Percentiles rank a stretch among this genome's conserved stretches.
Evolutionary conservation across 92 coral and sea anemone species (phyloP).

Genomic region (Meandrina meandrites): DNA sequence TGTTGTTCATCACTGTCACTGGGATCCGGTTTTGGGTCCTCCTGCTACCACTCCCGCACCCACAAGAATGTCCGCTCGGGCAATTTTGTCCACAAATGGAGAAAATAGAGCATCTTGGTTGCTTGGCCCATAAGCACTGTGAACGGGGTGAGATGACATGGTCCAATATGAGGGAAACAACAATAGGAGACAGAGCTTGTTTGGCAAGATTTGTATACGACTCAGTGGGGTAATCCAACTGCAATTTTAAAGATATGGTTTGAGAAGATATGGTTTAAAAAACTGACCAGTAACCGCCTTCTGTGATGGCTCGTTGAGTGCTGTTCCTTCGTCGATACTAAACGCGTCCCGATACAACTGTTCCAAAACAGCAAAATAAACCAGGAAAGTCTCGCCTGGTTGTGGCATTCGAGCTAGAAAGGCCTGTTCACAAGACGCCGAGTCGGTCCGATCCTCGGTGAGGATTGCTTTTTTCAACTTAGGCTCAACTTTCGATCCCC

Average conservation of each 20-base stretch:
- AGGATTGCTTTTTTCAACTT: too few relatives aligned
- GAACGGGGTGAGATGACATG: slow-evolving; percentile 23
- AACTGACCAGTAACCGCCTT: slow-evolving; percentile 41
- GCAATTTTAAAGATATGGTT: neutral
- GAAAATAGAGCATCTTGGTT: neutral
- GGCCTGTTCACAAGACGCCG: neutral
- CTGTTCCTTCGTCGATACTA: neutral
- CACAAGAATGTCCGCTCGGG: slow-evolving; percentile 1
- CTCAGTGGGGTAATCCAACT: too few relatives aligned
- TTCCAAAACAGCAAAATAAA: neutral
- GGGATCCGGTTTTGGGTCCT: neutral
- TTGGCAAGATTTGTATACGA: slow-evolving; percentile 6
- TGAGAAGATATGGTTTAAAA: slow-evolving; percentile 24
- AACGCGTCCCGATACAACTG: neutral
- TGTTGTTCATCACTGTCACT: too few relatives aligned
- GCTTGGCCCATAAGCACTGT: slow-evolving; percentile 22
- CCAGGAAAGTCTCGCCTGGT: too few relatives aligned
- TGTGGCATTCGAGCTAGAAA: too few relatives aligned
- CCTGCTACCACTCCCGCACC: neutral
- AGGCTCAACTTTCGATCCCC: too few relatives aligned
- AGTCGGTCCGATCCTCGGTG: slow-evolving; percentile 13
- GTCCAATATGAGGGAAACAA: slow-evolving; percentile 3
- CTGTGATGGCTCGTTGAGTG: slow-evolving; percentile 16
- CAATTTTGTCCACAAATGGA: neutral
- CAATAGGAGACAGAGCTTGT: slow-evolving; percentile 30